Evolutionary conservation across 1,140 invertebrate species (phyloP), one percentile per base, ranked within the genome.

Genomic region (Drosophila pallidifrons): DNA sequence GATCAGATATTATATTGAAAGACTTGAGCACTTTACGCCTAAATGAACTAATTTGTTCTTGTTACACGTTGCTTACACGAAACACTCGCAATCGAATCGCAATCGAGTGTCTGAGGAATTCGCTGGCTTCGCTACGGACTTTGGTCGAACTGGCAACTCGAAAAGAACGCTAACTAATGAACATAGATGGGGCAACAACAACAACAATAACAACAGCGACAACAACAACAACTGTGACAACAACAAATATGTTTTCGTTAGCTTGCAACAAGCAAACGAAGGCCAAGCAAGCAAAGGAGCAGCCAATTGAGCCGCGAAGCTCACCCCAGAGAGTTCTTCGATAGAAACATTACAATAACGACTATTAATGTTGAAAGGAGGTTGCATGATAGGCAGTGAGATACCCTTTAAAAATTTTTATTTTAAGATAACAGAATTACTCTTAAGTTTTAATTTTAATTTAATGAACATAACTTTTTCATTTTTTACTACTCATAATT

Each of bases 21-120:
- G 61, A 72, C 79, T 72, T 76, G 69, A 87, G 82, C 75, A 76
- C 77, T 88, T 80, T 68, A 80, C 67, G 80, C 72, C 52, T 75
- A 83, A 83, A 65, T 72, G 73, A 88, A 77, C 82, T 80, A 81
- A 88, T 87, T 87, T 77, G 69, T 63, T 77, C 71, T 72, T 38
- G 15, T 52, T 68, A 65, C 47, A 55, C 47, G 43, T 71, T 66
- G 69, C 30, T 61, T 76, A 58, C 38, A 72, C 72, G 63, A 77
- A 68, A 82, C 71, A 75, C 6, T 41, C 68, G 63, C 35, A n/a
- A n/a, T 13, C 11, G 7, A 43, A 43, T 49, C 8, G 43, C 35
- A 43, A 43, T 49, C 8, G 43, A 46, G 66, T 47, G 66, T n/a
- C 54, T 51, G 61, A 57, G 59, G 8, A 35, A 61, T 61, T 64